Conservation (phyloP, 1,140 invertebrate genomes). For the Steinernema khuongi region DNA sequence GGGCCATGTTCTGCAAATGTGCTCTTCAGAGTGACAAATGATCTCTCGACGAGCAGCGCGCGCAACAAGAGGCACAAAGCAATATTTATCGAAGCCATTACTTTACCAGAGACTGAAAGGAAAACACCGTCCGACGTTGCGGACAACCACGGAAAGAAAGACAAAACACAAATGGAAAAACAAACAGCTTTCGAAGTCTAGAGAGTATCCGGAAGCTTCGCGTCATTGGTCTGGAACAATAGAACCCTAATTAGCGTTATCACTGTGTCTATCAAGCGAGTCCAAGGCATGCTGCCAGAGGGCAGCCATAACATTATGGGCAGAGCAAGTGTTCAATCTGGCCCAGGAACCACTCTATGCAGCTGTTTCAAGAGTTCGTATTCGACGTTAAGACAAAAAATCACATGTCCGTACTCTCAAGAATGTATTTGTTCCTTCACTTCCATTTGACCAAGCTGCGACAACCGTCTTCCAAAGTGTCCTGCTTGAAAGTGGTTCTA, state of each 20-base stretch:
- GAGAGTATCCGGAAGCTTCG: not conserved
- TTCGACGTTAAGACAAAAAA: not conserved
- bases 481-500: slow-evolving; percentile 1
- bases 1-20: not conserved
- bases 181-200: not conserved
- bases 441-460: not conserved
- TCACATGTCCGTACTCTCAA: not conserved
- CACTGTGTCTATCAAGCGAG: not conserved
- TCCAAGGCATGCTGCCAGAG: not conserved
- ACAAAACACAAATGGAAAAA: not conserved
- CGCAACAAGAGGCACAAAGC: not conserved
- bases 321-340: not conserved
- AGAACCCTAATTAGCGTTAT: slow-evolving; percentile 7
- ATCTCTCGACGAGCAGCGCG: not conserved
- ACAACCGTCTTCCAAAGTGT: not conserved
- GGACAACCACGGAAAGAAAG: not conserved
- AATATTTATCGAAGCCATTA: not conserved
- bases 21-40: not conserved
- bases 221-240: slow-evolving; percentile 15
- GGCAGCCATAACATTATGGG: not conserved
- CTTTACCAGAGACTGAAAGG: not conserved
- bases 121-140: not conserved
- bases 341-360: not conserved
- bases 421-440: not conserved
- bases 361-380: not conserved